phyloP scores from a whole-genome alignment of 2,888 invertebrate genomes.

The Drosophila lacicola region DNA sequence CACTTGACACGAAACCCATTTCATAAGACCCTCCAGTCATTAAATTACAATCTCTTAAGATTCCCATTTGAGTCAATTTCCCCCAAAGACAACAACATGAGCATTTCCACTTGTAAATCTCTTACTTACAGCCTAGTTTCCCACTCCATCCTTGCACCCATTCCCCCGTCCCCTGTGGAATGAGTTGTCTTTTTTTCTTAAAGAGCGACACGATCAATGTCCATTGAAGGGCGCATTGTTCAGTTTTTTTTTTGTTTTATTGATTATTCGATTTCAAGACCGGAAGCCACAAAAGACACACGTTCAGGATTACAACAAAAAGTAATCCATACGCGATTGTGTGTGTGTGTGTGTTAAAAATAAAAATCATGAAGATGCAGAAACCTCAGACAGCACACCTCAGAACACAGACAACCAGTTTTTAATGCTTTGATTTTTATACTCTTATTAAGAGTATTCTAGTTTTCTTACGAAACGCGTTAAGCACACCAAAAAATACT shows the following conservation, averaged over 20 bases:
- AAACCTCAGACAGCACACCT: slow-evolving; percentile 37
- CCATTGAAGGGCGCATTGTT: slow-evolving; percentile 51
- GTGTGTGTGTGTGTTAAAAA: slow-evolving; percentile 23
- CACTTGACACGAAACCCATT: slow-evolving; percentile 9
- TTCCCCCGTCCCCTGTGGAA: slow-evolving; percentile 9
- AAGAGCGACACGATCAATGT: slow-evolving; percentile 62
- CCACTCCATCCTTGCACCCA: background rate
- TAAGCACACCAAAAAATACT: too few species aligned
- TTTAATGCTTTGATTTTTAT: slow-evolving; percentile 34
- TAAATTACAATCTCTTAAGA: slow-evolving; percentile 19
- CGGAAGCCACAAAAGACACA: slow-evolving; percentile 70
- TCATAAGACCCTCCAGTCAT: slow-evolving; percentile 8
- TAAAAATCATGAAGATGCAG: slow-evolving; percentile 38
- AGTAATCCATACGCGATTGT: slow-evolving; percentile 14
- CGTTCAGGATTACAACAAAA: slow-evolving; percentile 51
- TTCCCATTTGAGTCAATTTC: slow-evolving; percentile 11
- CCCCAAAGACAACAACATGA: slow-evolving; percentile 8
- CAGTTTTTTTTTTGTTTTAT: slow-evolving; percentile 40
- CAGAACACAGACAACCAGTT: slow-evolving; percentile 47
- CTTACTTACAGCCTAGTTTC: background rate
- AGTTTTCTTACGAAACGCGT: too few species aligned
- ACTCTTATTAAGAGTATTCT: too few species aligned
- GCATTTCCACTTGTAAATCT: slow-evolving; percentile 29
- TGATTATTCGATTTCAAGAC: slow-evolving; percentile 71
- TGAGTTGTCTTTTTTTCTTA: slow-evolving; percentile 35